These are phyloP conservation scores for Mesaphorura yosii DNA, from an alignment of 1,140 invertebrate species.

Conservation along the genomic window DNA sequence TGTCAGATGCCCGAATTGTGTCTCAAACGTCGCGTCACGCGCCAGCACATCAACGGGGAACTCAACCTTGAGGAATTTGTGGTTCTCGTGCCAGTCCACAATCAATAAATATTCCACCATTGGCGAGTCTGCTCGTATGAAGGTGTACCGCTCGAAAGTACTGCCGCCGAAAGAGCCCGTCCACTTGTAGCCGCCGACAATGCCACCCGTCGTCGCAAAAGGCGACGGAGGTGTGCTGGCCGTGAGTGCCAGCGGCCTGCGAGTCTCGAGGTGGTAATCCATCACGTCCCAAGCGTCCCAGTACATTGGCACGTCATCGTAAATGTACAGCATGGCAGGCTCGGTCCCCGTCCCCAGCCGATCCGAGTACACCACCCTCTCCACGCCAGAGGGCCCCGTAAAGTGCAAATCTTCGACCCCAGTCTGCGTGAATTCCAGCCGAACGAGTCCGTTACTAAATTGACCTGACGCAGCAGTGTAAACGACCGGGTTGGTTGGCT, in stretches of 20 bases:
- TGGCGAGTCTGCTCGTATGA: conserved; percentile 39
- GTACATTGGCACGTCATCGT: conserved; percentile 45
- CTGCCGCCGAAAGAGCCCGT: conserved; percentile 29
- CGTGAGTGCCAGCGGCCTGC: not conserved
- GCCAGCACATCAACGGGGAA: conserved; percentile 41
- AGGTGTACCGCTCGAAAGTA: conserved; percentile 37
- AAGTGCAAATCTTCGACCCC: conserved; percentile 21
- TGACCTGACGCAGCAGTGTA: not conserved
- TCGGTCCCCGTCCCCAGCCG: conserved; percentile 14
- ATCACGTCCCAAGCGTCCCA: conserved; percentile 47
- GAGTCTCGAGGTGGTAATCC: conserved; percentile 39
- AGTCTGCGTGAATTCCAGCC: conserved; percentile 10
- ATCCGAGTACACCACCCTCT: conserved; percentile 17
- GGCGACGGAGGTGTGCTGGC: not conserved
- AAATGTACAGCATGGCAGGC: conserved; percentile 34
- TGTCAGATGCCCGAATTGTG: conserved; percentile 41
- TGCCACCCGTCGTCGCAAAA: not conserved
- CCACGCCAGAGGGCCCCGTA: conserved; percentile 6
- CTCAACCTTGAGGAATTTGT: conserved; percentile 44
- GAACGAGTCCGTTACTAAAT: conserved; percentile 15
- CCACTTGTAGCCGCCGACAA: conserved; percentile 33
- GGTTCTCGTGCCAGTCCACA: conserved; percentile 43
- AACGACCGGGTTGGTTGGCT: conserved; percentile 14
- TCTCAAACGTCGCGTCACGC: conserved; percentile 40
- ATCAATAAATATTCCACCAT: conserved; percentile 38